phyloP scores from a whole-genome alignment of 2,797 vertebrate genomes.

The Pogonophryne albipinna region DNA sequence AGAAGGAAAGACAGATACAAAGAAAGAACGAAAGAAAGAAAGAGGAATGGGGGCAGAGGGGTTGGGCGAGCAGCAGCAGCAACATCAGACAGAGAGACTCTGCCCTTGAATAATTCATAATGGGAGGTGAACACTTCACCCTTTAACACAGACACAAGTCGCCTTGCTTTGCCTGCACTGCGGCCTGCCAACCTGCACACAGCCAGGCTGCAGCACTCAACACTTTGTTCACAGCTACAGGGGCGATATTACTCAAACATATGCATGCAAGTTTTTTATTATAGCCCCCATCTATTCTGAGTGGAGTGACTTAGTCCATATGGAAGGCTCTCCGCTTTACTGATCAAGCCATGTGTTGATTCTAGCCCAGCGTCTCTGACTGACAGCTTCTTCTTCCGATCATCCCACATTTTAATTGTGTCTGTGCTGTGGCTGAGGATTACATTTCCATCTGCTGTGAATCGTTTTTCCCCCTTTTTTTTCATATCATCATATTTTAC shows the following conservation, averaged over 20 bases:
- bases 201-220: conserved; percentile 37
- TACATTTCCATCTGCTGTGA: conserved; percentile 33
- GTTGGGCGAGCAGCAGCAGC: conserved; percentile 64
- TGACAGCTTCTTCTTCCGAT: conserved; percentile 24
- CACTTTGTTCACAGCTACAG: conserved; percentile 8
- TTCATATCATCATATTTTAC: conserved; percentile 26
- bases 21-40: conserved; percentile 38
- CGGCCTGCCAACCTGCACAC: conserved; percentile 71
- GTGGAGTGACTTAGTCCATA: conserved; percentile 9
- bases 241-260: conserved; percentile 1
- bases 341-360: conserved; percentile 46
- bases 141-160: conserved; percentile 83
- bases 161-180: conserved; percentile 76
- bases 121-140: conserved; percentile 87
- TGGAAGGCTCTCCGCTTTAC: conserved; percentile 17
- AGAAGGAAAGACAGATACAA: conserved; percentile 15
- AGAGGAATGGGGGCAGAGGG: conserved; percentile 73
- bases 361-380: conserved; percentile 17
- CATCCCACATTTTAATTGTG: conserved; percentile 32
- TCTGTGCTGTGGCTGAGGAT: conserved; percentile 9
- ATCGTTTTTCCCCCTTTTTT: neutral
- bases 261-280: neutral
- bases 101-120: conserved; percentile 86
- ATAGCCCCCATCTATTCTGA: conserved; percentile 11
- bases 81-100: conserved; percentile 83